phyloP scores from a whole-genome alignment of 2,797 vertebrate genomes.

The Sebastes matsubarae region DNA sequence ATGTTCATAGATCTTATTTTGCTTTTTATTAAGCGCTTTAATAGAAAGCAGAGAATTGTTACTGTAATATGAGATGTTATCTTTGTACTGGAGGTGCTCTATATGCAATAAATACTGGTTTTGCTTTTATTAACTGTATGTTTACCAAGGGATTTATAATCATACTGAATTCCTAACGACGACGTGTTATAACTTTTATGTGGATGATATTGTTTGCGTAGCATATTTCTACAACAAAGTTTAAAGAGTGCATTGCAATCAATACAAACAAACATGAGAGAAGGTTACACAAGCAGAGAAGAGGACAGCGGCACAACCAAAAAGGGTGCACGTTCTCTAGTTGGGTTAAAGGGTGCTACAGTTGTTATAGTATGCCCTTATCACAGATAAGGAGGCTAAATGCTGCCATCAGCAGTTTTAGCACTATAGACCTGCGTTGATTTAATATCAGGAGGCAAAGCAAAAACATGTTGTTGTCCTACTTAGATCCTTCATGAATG shows the following conservation, averaged over 20 bases:
- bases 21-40: background rate
- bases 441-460: background rate
- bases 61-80: background rate
- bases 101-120: background rate
- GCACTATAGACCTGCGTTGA: background rate
- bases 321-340: background rate
- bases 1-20: background rate
- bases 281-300: constrained; percentile 22
- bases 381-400: background rate
- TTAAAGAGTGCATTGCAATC: constrained; percentile 20
- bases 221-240: constrained; percentile 10
- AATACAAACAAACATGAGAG: constrained; percentile 18
- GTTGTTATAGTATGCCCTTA: background rate
- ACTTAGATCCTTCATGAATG: background rate
- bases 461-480: background rate
- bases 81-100: background rate
- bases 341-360: constrained; percentile 1
- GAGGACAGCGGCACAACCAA: constrained; percentile 14
- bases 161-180: background rate
- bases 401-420: background rate
- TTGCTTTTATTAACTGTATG: background rate
- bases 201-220: background rate
- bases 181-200: background rate
- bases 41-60: background rate
- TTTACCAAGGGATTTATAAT: background rate